Evolutionary conservation across 2,113 vertebrate genomes (phyloP).

Genomic region (Cynocephalus volans): DNA sequence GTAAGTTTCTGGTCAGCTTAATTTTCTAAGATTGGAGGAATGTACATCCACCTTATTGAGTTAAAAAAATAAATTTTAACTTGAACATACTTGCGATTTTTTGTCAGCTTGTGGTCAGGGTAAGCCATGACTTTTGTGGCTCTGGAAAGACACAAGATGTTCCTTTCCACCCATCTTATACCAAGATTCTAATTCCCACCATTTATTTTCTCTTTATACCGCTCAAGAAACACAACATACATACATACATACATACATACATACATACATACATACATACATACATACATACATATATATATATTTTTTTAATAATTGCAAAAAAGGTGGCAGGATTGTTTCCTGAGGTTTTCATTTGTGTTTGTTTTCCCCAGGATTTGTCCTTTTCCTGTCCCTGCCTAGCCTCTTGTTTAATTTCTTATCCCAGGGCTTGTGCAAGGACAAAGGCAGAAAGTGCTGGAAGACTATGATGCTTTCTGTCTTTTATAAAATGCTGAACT

Average conservation of each 20-base stretch:
- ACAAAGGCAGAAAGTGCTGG: neutral
- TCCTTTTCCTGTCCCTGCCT: neutral
- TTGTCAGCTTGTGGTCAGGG: neutral
- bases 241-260: too few relatives aligned
- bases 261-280: too few relatives aligned
- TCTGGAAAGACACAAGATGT: accelerated
- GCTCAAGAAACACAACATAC: neutral
- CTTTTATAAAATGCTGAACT: neutral
- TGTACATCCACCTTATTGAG: neutral
- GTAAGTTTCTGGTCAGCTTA: neutral
- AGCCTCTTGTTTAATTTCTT: neutral
- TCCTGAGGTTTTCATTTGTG: neutral
- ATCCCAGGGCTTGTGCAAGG: neutral
- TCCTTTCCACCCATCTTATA: neutral
- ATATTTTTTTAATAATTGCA: neutral
- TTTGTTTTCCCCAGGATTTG: neutral
- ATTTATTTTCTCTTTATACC: neutral
- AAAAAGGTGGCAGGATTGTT: neutral
- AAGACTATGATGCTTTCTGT: neutral
- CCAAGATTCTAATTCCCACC: too few relatives aligned
- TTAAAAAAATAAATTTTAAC: neutral
- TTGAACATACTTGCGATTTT: neutral
- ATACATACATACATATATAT: too few relatives aligned
- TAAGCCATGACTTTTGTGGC: neutral
- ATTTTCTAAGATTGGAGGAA: neutral